phyloP scores from a whole-genome alignment of 2,888 invertebrate genomes.

The Melinopterus prodromus region DNA sequence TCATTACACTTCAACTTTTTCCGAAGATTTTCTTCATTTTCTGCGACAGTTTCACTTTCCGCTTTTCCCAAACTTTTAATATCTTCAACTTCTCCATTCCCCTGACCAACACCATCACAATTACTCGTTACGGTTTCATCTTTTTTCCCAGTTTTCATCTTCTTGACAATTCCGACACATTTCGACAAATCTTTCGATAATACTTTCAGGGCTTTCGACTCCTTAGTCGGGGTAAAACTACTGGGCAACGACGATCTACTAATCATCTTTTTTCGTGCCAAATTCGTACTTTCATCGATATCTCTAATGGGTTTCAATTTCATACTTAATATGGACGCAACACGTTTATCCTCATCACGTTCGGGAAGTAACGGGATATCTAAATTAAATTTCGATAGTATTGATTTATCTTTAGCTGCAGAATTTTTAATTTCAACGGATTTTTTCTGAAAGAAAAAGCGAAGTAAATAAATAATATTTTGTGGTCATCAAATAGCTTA shows the following conservation, averaged over 20 bases:
- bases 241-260: slow-evolving; percentile 54
- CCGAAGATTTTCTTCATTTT: slow-evolving; percentile 8
- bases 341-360: slow-evolving; percentile 77
- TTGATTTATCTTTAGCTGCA: slow-evolving; percentile 71
- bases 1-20: slow-evolving; percentile 36
- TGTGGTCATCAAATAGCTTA: slow-evolving; percentile 56
- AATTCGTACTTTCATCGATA: slow-evolving; percentile 64
- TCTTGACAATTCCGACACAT: slow-evolving; percentile 32
- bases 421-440: slow-evolving; percentile 79
- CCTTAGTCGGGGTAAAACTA: slow-evolving; percentile 52
- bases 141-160: slow-evolving; percentile 10
- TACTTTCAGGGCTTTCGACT: slow-evolving; percentile 54
- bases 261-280: slow-evolving; percentile 53
- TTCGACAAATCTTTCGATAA: slow-evolving; percentile 43
- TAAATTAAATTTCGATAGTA: slow-evolving; percentile 79
- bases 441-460: slow-evolving; percentile 64
- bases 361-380: slow-evolving; percentile 83
- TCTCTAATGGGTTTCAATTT: slow-evolving; percentile 71
- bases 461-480: slow-evolving; percentile 12
- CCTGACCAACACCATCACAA: slow-evolving; percentile 17
- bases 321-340: slow-evolving; percentile 79
- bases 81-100: slow-evolving; percentile 10
- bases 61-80: background rate
- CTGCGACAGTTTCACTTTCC: background rate
- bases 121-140: slow-evolving; percentile 27